Evolutionary conservation across 2,113 vertebrate genomes (phyloP).

Genomic region (Apaloderma vittatum): DNA sequence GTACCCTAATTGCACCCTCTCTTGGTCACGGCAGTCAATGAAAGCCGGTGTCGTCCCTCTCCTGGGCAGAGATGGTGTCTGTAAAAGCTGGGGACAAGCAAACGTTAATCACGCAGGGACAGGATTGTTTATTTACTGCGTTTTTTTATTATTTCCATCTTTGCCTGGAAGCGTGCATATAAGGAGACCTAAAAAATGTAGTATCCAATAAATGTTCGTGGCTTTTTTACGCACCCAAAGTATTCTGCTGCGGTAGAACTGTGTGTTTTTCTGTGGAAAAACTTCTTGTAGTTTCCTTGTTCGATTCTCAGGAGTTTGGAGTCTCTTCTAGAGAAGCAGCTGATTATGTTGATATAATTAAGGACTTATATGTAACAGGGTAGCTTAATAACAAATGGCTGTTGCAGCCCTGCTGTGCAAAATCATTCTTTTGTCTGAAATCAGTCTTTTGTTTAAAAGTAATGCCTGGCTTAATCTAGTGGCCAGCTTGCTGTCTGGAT

Average conservation of each 20-base stretch:
- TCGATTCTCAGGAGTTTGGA: not conserved
- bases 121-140: not conserved
- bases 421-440: not conserved
- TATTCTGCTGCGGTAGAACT: not conserved
- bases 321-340: not conserved
- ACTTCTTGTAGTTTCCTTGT: not conserved
- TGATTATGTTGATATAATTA: not conserved
- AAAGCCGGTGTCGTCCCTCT: not conserved
- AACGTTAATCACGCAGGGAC: not conserved
- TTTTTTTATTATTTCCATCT: not conserved
- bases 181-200: not conserved
- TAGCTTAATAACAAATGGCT: not conserved
- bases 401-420: not conserved
- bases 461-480: not conserved
- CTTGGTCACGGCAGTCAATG: not conserved
- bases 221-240: not conserved
- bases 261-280: not conserved
- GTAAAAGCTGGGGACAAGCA: not conserved
- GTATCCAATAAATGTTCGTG: not conserved
- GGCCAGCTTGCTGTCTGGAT: not conserved
- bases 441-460: constrained; percentile 3
- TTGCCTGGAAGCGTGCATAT: not conserved
- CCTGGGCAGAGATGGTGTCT: not conserved
- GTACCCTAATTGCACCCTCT: not conserved
- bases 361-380: not conserved